phyloP scores from a whole-genome alignment of 2,797 vertebrate genomes.

The Lutjanus argentimaculatus region DNA sequence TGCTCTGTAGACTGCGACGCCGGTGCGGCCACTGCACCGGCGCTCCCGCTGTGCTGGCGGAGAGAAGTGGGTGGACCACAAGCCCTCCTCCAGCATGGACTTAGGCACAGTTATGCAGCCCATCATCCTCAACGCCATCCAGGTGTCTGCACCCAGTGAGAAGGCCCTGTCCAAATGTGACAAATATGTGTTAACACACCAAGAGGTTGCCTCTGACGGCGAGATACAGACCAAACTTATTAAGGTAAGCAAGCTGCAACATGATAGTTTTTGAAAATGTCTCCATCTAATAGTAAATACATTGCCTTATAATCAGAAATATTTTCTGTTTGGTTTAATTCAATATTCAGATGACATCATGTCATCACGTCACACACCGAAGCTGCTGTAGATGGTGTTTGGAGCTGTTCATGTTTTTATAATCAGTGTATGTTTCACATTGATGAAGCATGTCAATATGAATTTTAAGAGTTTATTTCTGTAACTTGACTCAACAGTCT shows the following conservation, averaged over 20 bases:
- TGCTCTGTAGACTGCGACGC: constrained; percentile 83
- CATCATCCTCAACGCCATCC: constrained; percentile 92
- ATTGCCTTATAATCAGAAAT: no score
- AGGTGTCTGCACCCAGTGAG: constrained; percentile 90
- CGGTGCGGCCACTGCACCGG: constrained; percentile 87
- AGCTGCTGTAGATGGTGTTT: no score
- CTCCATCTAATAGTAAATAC: neutral
- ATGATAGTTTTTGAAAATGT: neutral
- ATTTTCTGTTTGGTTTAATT: no score
- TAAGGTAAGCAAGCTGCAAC: constrained; percentile 85
- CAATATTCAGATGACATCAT: no score
- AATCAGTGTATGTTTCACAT: no score
- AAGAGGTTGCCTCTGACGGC: no score
- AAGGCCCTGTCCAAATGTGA: constrained; percentile 95
- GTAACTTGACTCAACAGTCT: no score
- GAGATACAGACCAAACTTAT: constrained; percentile 85
- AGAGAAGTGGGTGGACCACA: constrained; percentile 97
- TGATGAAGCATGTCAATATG: no score
- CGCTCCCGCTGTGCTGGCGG: constrained; percentile 92
- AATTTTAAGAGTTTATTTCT: no score
- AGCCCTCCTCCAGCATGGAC: constrained; percentile 90
- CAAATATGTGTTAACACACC: constrained; percentile 95
- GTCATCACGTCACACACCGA: no score
- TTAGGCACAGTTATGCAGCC: constrained; percentile 95
- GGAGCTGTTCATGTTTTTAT: no score